Conservation (phyloP, 2,113 vertebrate genomes). For the Elephas maximus region DNA sequence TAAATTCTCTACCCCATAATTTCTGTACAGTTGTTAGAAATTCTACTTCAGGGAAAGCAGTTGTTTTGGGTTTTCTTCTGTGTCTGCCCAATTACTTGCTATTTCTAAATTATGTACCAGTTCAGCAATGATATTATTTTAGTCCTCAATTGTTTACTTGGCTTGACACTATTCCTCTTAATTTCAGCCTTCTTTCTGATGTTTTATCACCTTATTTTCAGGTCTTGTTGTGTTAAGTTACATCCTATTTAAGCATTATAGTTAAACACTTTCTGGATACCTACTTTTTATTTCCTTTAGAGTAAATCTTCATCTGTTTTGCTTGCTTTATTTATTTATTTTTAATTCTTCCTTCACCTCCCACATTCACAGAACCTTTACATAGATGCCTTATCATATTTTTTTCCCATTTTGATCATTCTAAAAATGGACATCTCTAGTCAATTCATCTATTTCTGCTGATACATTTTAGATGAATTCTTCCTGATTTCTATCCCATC, state of each 20-base stretch:
- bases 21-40: background rate
- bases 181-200: background rate
- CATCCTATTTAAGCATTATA: background rate
- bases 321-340: background rate
- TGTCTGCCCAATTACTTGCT: background rate
- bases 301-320: background rate
- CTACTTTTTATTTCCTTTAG: conserved; percentile 15
- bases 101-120: background rate
- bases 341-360: background rate
- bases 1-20: too few species aligned
- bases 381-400: background rate
- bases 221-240: background rate
- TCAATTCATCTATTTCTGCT: background rate
- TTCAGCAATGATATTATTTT: background rate
- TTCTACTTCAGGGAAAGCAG: background rate
- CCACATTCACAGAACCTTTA: background rate
- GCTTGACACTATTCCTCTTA: background rate
- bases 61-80: background rate
- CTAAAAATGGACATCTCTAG: background rate
- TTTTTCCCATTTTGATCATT: background rate
- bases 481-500: background rate
- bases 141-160: background rate
- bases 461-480: background rate
- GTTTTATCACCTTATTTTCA: background rate
- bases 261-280: background rate